These are phyloP conservation scores for Tilapia sparmanii DNA, from an alignment of 2,113 vertebrate genomes.

Conservation along the genomic window DNA sequence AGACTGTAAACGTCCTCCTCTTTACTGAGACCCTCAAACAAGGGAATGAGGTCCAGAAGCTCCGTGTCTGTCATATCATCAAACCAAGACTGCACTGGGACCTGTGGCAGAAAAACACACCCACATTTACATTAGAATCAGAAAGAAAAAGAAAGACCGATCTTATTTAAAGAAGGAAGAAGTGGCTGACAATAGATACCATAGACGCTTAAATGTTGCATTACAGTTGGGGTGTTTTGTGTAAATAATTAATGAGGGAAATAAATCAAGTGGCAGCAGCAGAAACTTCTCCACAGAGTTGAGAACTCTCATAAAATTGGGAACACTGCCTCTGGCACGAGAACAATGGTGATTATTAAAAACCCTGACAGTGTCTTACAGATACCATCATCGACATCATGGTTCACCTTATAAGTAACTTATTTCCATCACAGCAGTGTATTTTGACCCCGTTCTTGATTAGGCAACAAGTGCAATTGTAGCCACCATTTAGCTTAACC, in stretches of 20 bases:
- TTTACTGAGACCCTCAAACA: constrained; percentile 92
- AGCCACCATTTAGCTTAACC: neutral
- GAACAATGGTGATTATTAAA: neutral
- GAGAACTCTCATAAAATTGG: neutral
- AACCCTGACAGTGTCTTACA: neutral
- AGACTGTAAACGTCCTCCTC: constrained; percentile 89
- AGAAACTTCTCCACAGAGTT: neutral
- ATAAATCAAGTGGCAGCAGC: constrained; percentile 40
- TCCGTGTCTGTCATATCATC: constrained; percentile 97
- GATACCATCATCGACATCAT: neutral
- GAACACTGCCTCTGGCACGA: constrained; percentile 4
- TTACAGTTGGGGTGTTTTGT: constrained; percentile 15
- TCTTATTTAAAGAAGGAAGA: neutral
- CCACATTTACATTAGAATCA: neutral
- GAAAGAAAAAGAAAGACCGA: neutral
- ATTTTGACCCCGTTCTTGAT: neutral
- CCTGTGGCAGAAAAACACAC: constrained; percentile 63
- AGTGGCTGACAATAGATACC: neutral
- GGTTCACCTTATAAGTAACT: neutral
- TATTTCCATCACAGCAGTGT: neutral
- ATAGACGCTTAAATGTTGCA: neutral
- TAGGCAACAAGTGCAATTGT: neutral
- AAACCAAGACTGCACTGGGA: constrained; percentile 98
- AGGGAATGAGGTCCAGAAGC: constrained; percentile 93
- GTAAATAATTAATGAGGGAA: constrained; percentile 52